Evolutionary conservation across 2,888 invertebrate species (phyloP), one percentile per base, ranked within the genome.

Genomic region (Andrena minutula): DNA sequence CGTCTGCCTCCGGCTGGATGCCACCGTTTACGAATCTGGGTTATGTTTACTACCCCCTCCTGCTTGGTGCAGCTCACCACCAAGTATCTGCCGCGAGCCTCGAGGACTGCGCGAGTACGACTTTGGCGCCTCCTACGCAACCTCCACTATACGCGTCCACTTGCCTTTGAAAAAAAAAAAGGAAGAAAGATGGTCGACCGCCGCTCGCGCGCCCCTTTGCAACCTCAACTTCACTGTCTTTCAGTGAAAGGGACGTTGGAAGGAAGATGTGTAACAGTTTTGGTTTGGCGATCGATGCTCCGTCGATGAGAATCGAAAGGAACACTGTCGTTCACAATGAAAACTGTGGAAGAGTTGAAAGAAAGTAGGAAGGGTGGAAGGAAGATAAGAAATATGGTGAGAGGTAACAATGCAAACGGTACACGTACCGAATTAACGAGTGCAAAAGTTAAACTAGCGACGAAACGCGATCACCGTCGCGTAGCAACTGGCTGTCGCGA

Each of bases 31-130:
- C 84, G 85, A 88, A 91, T 90, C 87, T 90, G 82, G 92, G 91
- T 90, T 91, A 91, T 91, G 90, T 92, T 92, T 91, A 91, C 92
- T 85, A 86, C 82, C 81, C 82, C 79, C 78, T 79, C 66, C 72
- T 35, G 64, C 60, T 35, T 32, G 20, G 68, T 47, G 20, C 79
- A 60, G 63, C 49, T 65, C 41, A 41, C 41, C 41, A 41, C 16
- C 41, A 56, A 41, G 72, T 60, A 53, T 35, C 64, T 69, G 30
- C 65, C 58, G 65, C 56, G 74, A 65, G 41, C 16, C 41, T 16
- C 41, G 41, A 41, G 41, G 41, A 41, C 49, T 73, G 70, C 69
- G 65, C 69, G 58, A 60, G 76, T 70, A 71, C 71, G 75, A 66
- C 58, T 78, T 75, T 75, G 41, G 26, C 47, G 78, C 63, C 78